phyloP scores from a whole-genome alignment of 2,888 invertebrate genomes.

The Odontothrips loti region DNA sequence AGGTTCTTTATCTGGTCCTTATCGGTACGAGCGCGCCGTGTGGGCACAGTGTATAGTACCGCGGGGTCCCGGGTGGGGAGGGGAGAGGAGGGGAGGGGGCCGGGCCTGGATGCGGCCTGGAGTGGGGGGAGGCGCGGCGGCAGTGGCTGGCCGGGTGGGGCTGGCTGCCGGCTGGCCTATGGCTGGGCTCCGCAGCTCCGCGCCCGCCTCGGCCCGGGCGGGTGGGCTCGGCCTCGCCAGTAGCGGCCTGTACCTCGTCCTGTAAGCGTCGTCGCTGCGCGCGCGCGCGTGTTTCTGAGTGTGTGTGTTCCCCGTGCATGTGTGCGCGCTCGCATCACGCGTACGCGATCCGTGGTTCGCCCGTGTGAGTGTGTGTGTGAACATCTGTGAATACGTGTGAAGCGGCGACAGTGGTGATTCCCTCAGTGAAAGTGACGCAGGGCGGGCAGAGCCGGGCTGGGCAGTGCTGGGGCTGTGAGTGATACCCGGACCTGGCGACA shows the following conservation, averaged over 20 bases:
- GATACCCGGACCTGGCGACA: conserved; percentile 3
- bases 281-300: background rate
- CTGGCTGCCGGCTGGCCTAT: conserved; percentile 40
- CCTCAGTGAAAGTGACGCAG: background rate
- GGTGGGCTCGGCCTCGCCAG: conserved; percentile 29
- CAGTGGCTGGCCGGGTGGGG: conserved; percentile 46
- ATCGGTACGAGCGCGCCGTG: too few relatives aligned
- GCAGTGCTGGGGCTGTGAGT: too few relatives aligned
- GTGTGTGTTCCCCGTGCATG: background rate
- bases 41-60: too few relatives aligned
- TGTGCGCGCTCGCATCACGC: background rate
- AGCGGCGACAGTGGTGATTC: too few relatives aligned
- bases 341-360: background rate
- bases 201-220: conserved; percentile 35
- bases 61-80: too few relatives aligned
- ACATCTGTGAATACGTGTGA: too few relatives aligned
- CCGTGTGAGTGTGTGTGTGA: background rate
- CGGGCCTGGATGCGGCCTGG: conserved; percentile 38
- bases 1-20: too few relatives aligned
- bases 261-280: conserved; percentile 8
- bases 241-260: conserved; percentile 14
- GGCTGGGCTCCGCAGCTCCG: conserved; percentile 37
- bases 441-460: conserved; percentile 32
- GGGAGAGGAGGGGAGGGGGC: conserved; percentile 29
- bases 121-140: conserved; percentile 33